These are phyloP conservation scores for Drusus annulatus DNA, from an alignment of 1,140 invertebrate genomes.

Conservation along the genomic window DNA sequence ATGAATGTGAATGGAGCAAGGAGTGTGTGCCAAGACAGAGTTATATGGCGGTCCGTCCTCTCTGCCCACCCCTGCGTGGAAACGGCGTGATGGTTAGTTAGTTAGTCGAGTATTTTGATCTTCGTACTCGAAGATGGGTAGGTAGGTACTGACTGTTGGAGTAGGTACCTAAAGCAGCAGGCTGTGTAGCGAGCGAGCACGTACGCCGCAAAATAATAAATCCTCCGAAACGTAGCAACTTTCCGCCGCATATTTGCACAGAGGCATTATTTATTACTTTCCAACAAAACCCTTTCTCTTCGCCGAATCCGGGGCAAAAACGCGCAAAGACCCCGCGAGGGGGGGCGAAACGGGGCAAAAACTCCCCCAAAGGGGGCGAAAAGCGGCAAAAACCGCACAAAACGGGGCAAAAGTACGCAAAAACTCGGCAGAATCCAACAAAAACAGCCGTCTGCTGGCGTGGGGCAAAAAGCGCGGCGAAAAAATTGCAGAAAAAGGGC, in stretches of 20 bases:
- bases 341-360: neutral
- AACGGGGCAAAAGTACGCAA: no score
- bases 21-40: no score
- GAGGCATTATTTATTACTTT: conserved; percentile 7
- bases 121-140: neutral
- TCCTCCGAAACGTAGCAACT: neutral
- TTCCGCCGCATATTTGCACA: neutral
- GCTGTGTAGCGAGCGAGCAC: neutral
- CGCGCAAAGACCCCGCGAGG: neutral
- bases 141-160: neutral
- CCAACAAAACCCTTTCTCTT: neutral
- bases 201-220: neutral
- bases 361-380: no score
- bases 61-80: no score
- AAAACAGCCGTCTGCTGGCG: no score
- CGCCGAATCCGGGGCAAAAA: neutral
- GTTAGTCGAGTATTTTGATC: neutral
- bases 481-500: neutral
- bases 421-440: no score
- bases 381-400: no score
- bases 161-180: neutral
- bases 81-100: no score
- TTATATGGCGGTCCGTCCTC: no score
- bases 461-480: no score
- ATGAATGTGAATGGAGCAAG: no score